A percentile compares a stretch with the other conserved stretches of the same genome.
Evolutionary conservation across 1,140 invertebrate genomes (phyloP).

Genomic region (Lucilia cuprina): DNA sequence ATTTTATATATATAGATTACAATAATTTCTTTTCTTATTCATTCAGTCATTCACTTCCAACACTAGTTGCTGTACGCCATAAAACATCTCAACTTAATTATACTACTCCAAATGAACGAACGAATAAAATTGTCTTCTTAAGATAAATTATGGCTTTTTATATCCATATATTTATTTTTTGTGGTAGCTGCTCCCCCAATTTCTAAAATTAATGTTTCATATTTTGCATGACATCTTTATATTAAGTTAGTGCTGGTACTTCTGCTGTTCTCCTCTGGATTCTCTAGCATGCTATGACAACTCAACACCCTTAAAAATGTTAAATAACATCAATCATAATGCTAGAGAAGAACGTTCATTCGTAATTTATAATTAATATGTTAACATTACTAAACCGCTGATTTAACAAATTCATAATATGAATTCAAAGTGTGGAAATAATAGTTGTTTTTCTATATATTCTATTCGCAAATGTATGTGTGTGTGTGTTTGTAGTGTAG

Average conservation of each 20-base stretch:
- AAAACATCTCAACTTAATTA: too few relatives aligned
- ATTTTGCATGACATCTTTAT: background rate
- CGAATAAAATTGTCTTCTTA: background rate
- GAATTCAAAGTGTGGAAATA: background rate
- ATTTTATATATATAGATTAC: too few relatives aligned
- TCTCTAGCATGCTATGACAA: background rate
- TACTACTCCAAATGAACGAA: background rate
- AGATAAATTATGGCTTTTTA: background rate
- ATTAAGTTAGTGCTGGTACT: too few relatives aligned
- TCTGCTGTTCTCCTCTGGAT: too few relatives aligned
- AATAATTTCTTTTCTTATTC: background rate
- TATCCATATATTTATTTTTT: background rate
- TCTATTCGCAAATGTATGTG: too few relatives aligned
- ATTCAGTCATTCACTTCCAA: background rate
- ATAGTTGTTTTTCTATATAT: background rate
- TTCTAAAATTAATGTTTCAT: background rate
- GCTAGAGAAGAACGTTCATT: background rate
- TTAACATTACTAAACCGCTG: conserved; percentile 5
- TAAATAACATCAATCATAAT: conserved; percentile 5
- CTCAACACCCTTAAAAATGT: background rate
- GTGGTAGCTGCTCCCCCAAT: background rate
- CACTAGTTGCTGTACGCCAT: background rate
- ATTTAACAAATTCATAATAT: conserved; percentile 8
- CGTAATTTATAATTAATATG: background rate
- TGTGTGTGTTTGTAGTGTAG: too few relatives aligned